Evolutionary conservation across 2,888 invertebrate species (phyloP).

Genomic region (Tipula helvola): DNA sequence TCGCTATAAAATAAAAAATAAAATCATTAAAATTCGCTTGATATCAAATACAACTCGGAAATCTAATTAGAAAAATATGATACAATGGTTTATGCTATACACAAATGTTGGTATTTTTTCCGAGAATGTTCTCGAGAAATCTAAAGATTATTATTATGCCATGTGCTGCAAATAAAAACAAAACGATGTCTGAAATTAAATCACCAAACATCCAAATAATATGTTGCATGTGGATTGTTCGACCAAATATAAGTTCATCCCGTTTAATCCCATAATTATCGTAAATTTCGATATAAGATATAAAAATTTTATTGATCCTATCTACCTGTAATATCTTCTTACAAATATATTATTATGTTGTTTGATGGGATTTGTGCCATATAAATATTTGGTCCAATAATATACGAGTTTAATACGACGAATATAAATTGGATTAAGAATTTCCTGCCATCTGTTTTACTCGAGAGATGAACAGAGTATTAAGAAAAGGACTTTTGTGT

Average conservation of each 20-base stretch:
- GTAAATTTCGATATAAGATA: not conserved
- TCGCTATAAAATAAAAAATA: too few relatives aligned
- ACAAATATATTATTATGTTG: not conserved
- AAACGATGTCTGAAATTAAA: not conserved
- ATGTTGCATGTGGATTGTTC: not conserved
- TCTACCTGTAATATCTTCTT: not conserved
- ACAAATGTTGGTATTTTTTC: too few relatives aligned
- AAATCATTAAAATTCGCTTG: too few relatives aligned
- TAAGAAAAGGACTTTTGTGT: not conserved
- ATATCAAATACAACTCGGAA: too few relatives aligned
- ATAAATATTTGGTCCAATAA: not conserved
- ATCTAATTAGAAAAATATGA: too few relatives aligned
- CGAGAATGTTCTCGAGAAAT: too few relatives aligned
- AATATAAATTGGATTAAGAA: not conserved
- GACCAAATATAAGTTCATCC: not conserved
- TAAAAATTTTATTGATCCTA: not conserved
- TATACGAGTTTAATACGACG: not conserved
- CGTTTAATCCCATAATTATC: not conserved
- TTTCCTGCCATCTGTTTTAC: not conserved
- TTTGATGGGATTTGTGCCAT: not conserved
- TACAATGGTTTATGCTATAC: too few relatives aligned
- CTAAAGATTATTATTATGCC: too few relatives aligned
- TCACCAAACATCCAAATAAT: not conserved
- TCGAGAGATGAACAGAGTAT: not conserved
- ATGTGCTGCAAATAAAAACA: not conserved